Evolutionary conservation across 92 coral and sea anemone genomes (phyloP), one percentile per base, ranked within the genome.

Genomic region (Pocillopora grandis): DNA sequence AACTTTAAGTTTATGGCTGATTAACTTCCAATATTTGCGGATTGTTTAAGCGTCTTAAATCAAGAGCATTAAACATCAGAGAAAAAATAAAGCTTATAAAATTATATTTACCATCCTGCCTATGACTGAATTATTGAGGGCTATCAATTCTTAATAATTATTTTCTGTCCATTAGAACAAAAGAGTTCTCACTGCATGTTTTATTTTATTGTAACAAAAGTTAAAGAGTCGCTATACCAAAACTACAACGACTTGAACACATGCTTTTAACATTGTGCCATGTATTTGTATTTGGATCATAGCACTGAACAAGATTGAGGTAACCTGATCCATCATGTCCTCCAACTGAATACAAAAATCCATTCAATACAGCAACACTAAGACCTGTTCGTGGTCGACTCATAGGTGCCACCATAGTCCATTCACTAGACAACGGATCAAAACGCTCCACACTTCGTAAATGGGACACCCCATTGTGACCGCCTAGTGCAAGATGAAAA

Each of bases 321-420:
- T 95, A 95, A 15, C 94, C 92, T 68, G 94, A 88, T 2, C 98
- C 98, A 82, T 95, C 98, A 76, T 95, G 98, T 3, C 98, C 98
- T 18, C 98, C 98, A 42, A 95, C 66, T 18, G 98, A 87, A 79
- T 92, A 95, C 74, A 95, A 85, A 58, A 92, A 60, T 15, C 96
- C 93, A 64, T 92, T 92, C 57, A 95, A 77, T 58, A 91, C 96
- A 3, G 93, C 90, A 5, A 95, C 98, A 82, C 95, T 93, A 23
- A 95, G 84, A 21, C 98, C 98, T 21, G 98, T 95, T 23, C 96
- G 88, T 37, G 98, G 92, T 13, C 89, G 89, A 77, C 84, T 89
- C 93, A 95, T 92, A 52, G 98, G 98, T 6, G 92, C 86, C 19
- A 93, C 96, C 91, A 88, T 92, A 1, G 96, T 85, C 98, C 98